A percentile compares a stretch with the other conserved stretches of the same genome.
Conservation (phyloP, 2,888 invertebrate genomes). For the Zhuqinia jingwanae region DNA sequence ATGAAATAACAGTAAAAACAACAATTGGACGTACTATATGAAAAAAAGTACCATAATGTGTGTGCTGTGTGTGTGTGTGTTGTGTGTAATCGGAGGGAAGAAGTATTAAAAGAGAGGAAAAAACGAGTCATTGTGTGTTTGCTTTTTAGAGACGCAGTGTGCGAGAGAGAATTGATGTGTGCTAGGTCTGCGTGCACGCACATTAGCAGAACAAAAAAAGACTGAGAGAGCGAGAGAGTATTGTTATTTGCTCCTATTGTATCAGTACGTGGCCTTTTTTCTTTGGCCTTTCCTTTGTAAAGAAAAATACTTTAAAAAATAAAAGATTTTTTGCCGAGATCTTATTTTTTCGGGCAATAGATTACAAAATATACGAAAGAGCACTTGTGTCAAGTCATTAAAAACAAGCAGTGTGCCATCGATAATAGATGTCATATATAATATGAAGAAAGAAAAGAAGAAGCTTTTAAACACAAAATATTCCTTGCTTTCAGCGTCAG, state of each 20-base stretch:
- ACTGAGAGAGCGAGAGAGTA: not conserved
- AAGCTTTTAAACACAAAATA: not conserved
- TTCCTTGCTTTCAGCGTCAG: conserved; percentile 28
- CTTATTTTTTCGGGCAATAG: not conserved
- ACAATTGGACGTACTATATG: not conserved
- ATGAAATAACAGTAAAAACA: conserved; percentile 52
- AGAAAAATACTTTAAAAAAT: too few relatives aligned
- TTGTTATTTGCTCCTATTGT: conserved; percentile 7
- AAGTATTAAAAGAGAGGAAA: conserved; percentile 30
- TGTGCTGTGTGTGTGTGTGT: too few relatives aligned
- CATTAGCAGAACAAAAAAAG: conserved; percentile 58
- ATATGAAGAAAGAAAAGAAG: not conserved
- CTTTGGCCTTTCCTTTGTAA: conserved; percentile 8
- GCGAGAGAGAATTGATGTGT: conserved; percentile 1
- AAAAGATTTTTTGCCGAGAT: conserved; percentile 7
- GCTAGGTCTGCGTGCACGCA: conserved; percentile 31
- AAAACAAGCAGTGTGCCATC: conserved; percentile 63
- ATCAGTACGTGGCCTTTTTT: conserved; percentile 17
- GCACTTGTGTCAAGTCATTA: conserved; percentile 47
- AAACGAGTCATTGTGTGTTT: conserved; percentile 48
- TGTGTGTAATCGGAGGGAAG: conserved; percentile 42
- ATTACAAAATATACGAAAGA: not conserved
- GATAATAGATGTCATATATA: conserved; percentile 61
- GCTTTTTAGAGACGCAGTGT: not conserved
- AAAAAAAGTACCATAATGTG: conserved; percentile 3